A percentile compares a stretch with the other conserved stretches of the same genome.
phyloP scores from a whole-genome alignment of 2,888 invertebrate genomes.

The Pandemis heparana region DNA sequence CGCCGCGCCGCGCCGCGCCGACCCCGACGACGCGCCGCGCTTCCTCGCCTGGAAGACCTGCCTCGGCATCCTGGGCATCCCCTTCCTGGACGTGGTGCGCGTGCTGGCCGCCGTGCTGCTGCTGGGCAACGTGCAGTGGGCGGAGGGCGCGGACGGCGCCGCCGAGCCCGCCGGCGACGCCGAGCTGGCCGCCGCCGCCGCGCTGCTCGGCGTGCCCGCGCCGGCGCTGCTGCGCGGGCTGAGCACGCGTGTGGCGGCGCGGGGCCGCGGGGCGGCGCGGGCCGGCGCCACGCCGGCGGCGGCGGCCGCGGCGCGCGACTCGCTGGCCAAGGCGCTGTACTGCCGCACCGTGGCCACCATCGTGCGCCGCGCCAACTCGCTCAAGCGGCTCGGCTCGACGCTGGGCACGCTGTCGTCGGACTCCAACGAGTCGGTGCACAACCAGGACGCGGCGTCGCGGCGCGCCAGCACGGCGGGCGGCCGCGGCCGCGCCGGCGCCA shows the following conservation, averaged over 20 bases:
- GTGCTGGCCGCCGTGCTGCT: slow-evolving; percentile 96
- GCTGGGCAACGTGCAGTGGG: slow-evolving; percentile 96
- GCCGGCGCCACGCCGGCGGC: slow-evolving; percentile 94
- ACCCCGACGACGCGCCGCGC: slow-evolving; percentile 75
- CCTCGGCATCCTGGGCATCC: slow-evolving; percentile 95
- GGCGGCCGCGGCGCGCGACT: slow-evolving; percentile 95
- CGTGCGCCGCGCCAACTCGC: slow-evolving; percentile 95
- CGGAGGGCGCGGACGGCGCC: slow-evolving; percentile 89
- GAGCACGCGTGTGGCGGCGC: slow-evolving; percentile 92
- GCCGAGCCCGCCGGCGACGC: slow-evolving; percentile 95
- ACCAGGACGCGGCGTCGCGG: slow-evolving; percentile 94
- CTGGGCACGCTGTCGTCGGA: slow-evolving; percentile 95
- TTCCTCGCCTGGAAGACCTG: slow-evolving; percentile 98
- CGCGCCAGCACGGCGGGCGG: slow-evolving; percentile 94
- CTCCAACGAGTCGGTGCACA: slow-evolving; percentile 96
- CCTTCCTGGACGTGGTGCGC: slow-evolving; percentile 96
- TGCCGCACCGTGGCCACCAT: slow-evolving; percentile 98
- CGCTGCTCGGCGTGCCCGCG: slow-evolving; percentile 90
- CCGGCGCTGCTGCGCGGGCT: slow-evolving; percentile 92
- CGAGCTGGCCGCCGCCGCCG: slow-evolving; percentile 91
- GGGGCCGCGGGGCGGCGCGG: slow-evolving; percentile 92
- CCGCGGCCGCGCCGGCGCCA: slow-evolving; percentile 90
- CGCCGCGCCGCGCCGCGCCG: slow-evolving; percentile 87
- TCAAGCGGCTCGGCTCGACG: slow-evolving; percentile 94
- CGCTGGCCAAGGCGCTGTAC: slow-evolving; percentile 96